phyloP scores from a whole-genome alignment of 1,140 invertebrate species.

The Drosophila micromelanica region DNA sequence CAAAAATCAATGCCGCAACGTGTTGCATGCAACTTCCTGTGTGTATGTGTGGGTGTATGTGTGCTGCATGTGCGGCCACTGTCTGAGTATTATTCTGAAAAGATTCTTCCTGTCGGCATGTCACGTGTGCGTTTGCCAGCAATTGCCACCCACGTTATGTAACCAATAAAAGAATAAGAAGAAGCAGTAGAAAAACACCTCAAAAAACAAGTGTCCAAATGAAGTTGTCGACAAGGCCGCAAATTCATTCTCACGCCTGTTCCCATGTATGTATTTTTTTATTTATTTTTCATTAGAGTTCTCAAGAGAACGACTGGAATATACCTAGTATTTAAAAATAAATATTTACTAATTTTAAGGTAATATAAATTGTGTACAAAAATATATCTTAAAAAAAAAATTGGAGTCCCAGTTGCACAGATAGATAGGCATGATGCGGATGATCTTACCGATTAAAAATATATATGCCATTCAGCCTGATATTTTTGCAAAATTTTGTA shows the following conservation, averaged over 20 bases:
- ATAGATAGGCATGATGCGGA: no score
- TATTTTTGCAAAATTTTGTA: no score
- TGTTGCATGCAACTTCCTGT: conserved; percentile 16
- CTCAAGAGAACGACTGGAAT: conserved; percentile 8
- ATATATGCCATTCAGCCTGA: no score
- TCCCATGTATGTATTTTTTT: background rate
- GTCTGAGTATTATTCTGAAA: background rate
- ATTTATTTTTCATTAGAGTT: conserved; percentile 11
- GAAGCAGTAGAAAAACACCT: conserved; percentile 22
- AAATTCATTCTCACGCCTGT: conserved; percentile 74
- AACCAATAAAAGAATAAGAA: conserved; percentile 25
- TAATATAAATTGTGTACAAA: no score
- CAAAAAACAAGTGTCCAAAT: conserved; percentile 39
- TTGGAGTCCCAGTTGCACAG: no score
- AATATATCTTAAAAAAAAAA: no score
- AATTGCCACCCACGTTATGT: conserved; percentile 65
- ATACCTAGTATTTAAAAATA: no score
- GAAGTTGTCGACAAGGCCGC: conserved; percentile 40
- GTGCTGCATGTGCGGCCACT: conserved; percentile 15
- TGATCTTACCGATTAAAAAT: no score
- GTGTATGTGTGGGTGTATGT: conserved; percentile 1
- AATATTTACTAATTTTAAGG: no score
- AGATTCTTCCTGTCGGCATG: conserved; percentile 55
- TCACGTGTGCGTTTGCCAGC: conserved; percentile 53
- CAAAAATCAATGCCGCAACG: conserved; percentile 56